These are phyloP conservation scores for Timema cristinae DNA, from an alignment of 2,888 invertebrate species.

Conservation along the genomic window DNA sequence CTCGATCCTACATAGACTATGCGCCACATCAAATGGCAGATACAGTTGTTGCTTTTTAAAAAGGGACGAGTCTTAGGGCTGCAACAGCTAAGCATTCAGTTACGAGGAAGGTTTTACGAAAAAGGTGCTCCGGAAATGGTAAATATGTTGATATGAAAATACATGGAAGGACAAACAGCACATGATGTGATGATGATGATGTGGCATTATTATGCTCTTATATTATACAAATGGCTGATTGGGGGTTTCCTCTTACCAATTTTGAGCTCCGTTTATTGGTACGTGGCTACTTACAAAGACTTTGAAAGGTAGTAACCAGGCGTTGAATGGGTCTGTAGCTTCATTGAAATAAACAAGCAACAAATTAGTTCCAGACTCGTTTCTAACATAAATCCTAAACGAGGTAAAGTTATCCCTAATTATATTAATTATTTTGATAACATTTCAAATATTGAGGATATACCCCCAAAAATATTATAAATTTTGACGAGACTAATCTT, in stretches of 20 bases:
- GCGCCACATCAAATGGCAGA: not conserved
- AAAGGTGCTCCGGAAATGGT: not conserved
- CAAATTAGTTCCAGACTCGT: not conserved
- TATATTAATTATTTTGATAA: not conserved
- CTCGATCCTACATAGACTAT: not conserved
- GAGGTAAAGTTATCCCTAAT: not conserved
- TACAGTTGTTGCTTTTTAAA: not conserved
- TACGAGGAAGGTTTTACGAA: not conserved
- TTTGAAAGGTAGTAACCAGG: not conserved
- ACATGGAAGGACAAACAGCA: not conserved
- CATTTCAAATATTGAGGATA: not conserved
- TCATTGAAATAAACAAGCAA: not conserved
- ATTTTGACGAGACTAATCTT: constrained; percentile 42
- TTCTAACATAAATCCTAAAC: not conserved
- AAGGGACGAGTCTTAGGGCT: not conserved
- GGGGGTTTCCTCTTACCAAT: not conserved
- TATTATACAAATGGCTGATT: not conserved
- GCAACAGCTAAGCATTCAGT: not conserved
- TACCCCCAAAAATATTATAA: constrained; percentile 32
- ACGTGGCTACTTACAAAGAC: not conserved
- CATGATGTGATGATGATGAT: not conserved
- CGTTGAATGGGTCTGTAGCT: not conserved
- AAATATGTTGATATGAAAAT: not conserved
- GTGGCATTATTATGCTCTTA: not conserved
- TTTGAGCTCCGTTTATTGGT: not conserved